A percentile compares a stretch with the other conserved stretches of the same genome.
These are phyloP conservation scores for Rhegmatorhina hoffmannsi DNA, from an alignment of 2,113 vertebrate genomes.

Conservation along the genomic window DNA sequence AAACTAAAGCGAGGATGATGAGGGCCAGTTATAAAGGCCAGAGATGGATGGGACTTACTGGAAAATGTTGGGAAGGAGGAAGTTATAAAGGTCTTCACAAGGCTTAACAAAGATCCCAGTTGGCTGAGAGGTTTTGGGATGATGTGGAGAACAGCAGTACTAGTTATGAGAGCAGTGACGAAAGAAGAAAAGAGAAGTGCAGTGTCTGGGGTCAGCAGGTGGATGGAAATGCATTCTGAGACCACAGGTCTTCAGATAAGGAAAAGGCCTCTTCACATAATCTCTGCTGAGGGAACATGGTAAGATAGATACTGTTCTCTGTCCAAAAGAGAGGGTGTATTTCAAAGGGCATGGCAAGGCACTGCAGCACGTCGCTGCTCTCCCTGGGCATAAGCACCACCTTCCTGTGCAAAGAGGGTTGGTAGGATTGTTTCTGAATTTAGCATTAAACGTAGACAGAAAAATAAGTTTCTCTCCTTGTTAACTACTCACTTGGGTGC, in stretches of 20 bases:
- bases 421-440: neutral
- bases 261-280: neutral
- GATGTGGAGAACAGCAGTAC: rapidly evolving
- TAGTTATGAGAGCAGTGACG: neutral
- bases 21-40: neutral
- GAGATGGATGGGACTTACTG: rapidly evolving
- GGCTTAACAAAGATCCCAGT: neutral
- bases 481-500: neutral
- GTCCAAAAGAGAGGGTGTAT: neutral
- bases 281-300: rapidly evolving
- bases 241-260: neutral
- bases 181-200: neutral
- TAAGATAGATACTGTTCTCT: neutral
- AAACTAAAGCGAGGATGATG: neutral
- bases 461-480: neutral
- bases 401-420: neutral
- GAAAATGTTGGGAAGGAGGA: neutral
- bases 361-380: rapidly evolving
- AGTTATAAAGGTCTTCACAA: neutral
- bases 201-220: neutral
- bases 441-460: neutral
- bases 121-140: neutral
- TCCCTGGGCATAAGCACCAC: neutral
- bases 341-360: neutral
- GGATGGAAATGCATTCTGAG: neutral